A percentile compares a stretch with the other conserved stretches of the same genome.
phyloP scores from a whole-genome alignment of 2,888 invertebrate species.

The Gisinianus flammeolus region DNA sequence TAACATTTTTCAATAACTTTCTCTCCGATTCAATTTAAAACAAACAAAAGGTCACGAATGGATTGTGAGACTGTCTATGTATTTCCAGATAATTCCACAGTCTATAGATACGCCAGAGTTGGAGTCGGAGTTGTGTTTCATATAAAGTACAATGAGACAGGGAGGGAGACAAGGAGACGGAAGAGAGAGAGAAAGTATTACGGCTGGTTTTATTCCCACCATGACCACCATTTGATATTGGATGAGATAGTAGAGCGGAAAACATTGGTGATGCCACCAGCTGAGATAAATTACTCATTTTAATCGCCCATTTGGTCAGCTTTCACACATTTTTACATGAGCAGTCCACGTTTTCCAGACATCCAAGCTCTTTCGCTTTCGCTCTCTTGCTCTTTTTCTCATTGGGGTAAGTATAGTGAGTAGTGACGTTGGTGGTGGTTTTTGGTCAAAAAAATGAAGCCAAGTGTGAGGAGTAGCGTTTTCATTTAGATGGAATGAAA shows the following conservation, averaged over 20 bases:
- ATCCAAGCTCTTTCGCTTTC: neutral
- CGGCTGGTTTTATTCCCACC: constrained; percentile 30
- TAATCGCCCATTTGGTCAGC: constrained; percentile 38
- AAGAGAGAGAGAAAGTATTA: neutral
- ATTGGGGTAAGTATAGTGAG: neutral
- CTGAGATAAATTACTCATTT: constrained; percentile 43
- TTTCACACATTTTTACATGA: constrained; percentile 31
- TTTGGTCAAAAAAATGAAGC: neutral
- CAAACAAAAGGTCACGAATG: constrained; percentile 35
- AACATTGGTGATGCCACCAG: constrained; percentile 35
- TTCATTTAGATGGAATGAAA: neutral
- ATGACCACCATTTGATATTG: constrained; percentile 23
- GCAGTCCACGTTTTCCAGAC: neutral
- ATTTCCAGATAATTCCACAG: no score
- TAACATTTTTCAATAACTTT: constrained; percentile 26
- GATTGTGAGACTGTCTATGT: no score
- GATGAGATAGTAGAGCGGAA: constrained; percentile 33
- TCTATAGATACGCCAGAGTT: no score
- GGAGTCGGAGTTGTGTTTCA: neutral
- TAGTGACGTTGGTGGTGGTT: no score
- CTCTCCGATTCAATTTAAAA: constrained; percentile 31
- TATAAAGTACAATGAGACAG: neutral
- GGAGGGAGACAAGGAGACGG: neutral
- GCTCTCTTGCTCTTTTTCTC: no score
- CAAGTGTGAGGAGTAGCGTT: neutral